Evolutionary conservation across 2,113 vertebrate species (phyloP).

Genomic region (Vulpes vulpes): DNA sequence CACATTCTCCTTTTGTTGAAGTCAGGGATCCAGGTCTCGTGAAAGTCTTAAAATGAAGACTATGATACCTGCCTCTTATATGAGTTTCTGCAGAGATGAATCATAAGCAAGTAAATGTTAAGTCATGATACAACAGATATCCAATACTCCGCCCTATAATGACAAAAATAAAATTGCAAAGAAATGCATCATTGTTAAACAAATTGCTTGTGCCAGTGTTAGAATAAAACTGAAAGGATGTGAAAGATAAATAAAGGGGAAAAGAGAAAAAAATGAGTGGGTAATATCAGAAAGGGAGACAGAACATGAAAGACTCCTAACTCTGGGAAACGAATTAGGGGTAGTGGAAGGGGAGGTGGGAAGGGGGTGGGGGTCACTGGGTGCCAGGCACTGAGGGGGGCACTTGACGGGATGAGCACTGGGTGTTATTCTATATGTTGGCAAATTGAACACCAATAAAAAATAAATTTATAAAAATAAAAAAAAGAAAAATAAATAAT

Average conservation of each 20-base stretch:
- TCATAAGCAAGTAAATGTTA: background rate
- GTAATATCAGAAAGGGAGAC: too few species aligned
- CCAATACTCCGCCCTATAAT: background rate
- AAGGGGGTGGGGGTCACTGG: too few species aligned
- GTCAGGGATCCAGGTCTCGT: background rate
- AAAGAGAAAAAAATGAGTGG: too few species aligned
- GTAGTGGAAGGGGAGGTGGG: too few species aligned
- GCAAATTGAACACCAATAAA: too few species aligned
- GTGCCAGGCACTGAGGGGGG: too few species aligned
- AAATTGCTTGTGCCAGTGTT: background rate
- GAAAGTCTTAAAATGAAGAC: slow-evolving; percentile 11
- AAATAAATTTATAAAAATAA: too few species aligned
- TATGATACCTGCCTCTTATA: background rate
- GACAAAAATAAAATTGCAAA: background rate
- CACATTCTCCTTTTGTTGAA: slow-evolving; percentile 37
- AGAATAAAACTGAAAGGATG: background rate
- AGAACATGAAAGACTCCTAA: too few species aligned
- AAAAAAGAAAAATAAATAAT: background rate
- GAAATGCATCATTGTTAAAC: too few species aligned
- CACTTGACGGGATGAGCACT: too few species aligned
- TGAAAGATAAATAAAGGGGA: background rate
- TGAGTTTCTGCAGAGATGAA: background rate
- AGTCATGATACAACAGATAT: background rate
- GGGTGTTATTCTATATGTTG: too few species aligned
- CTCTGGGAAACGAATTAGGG: too few species aligned